Evolutionary conservation across 1,140 invertebrate species (phyloP), one percentile per base, ranked within the genome.

Genomic region (Acromyrmex charruanus): DNA sequence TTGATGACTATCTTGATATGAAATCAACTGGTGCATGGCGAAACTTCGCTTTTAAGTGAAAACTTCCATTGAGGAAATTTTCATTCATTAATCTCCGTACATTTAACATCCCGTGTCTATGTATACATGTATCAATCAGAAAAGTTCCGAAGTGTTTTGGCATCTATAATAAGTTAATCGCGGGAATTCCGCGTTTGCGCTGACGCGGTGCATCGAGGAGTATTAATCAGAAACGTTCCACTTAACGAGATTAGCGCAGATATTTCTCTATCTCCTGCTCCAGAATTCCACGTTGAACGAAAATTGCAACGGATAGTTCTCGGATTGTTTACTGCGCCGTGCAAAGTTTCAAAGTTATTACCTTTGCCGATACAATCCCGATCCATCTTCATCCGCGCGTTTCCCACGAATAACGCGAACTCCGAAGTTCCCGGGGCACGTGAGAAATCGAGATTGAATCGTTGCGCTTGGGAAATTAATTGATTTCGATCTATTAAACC

Each of bases 361-460:
- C 18, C 49, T 21, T 39, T 25, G 21, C 49, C 66, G 35, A 61
- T 35, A 44, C 66, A 44, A 44, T 71, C 65, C 53, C 68, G 53
- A 82, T 61, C 25, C 79, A 14, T 81, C 79, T 81, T 81, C 31
- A 71, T 81, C 6, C 53, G 55, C 68, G 31, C 4, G 53, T 58
- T 58, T 79, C 25, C 31, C 75, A 49, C 35, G 63, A 68, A 68
- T 55, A 39, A 44, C 21, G n/a, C 55, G 55, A 10, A 3, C 39
- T 28, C 16, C 35, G 35, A 74, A 74, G 53, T 72, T 51, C 49
- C 49, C 18, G 18, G 3, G n/a, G 44, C 55, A 61, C 53, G 68
- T 74, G 80, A 74, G 69, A 75, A 74, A 84, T 74, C 55, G 80
- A 18, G 44, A 84, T 84, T 84, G 69, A 84, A 84, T 84, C 80